These are phyloP conservation scores for Lithophane ornitopus DNA, from an alignment of 2,888 invertebrate species.

Conservation along the genomic window DNA sequence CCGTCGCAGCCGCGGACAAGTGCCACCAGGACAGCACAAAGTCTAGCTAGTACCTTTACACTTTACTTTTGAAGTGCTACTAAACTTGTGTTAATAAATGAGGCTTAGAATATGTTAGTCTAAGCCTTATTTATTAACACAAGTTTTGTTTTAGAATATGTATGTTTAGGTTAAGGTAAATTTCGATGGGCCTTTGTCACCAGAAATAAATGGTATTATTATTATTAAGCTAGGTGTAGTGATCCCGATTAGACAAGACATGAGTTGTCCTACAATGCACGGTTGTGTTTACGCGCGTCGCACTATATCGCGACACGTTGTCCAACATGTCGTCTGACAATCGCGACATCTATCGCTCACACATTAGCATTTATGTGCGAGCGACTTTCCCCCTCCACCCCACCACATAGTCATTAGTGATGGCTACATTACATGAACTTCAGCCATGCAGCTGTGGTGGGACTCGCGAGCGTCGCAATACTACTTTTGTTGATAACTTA, in stretches of 20 bases:
- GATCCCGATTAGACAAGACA: background rate
- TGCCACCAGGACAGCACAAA: too few species aligned
- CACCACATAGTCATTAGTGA: background rate
- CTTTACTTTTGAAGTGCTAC: too few species aligned
- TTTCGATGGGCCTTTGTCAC: too few species aligned
- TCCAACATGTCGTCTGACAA: constrained; percentile 61
- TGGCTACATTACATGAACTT: constrained; percentile 1
- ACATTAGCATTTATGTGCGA: constrained; percentile 40
- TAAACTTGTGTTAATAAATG: too few species aligned
- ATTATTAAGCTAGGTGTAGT: background rate
- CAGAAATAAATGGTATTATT: too few species aligned
- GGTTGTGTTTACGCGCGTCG: constrained; percentile 26
- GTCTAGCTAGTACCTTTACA: too few species aligned
- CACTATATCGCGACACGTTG: constrained; percentile 55
- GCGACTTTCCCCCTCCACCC: background rate
- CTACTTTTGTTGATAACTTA: constrained; percentile 1
- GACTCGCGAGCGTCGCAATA: background rate
- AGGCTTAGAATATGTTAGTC: too few species aligned
- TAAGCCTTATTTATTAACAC: too few species aligned
- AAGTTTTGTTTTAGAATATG: too few species aligned
- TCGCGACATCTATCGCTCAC: constrained; percentile 54
- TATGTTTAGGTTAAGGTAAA: too few species aligned
- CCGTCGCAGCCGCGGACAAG: too few species aligned
- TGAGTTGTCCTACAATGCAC: background rate
- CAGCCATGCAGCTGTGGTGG: background rate